Evolutionary conservation across 53 echinoderm and acorn worm genomes (phyloP).

Genomic region (Crossaster papposus): DNA sequence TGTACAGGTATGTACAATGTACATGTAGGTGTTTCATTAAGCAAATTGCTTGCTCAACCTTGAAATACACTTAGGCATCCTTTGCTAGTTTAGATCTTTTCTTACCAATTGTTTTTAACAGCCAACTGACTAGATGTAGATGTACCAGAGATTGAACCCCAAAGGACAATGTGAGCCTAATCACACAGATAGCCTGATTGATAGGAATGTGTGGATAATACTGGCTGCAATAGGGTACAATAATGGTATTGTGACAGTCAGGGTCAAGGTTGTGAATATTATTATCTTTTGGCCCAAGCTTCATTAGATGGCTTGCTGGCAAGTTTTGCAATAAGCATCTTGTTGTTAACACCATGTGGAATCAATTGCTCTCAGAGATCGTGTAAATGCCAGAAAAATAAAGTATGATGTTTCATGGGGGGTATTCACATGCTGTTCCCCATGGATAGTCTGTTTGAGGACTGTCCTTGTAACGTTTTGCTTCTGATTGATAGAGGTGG

Average conservation of each 20-base stretch:
- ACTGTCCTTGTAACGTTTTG: no score
- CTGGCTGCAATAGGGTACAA: not conserved
- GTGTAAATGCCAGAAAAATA: not conserved
- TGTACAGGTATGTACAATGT: no score
- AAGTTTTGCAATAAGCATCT: not conserved
- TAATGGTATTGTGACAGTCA: conserved; percentile 5
- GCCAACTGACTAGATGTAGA: conserved; percentile 24
- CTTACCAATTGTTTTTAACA: conserved; percentile 5
- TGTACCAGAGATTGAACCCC: not conserved
- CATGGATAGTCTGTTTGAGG: no score
- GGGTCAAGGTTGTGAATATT: conserved; percentile 2
- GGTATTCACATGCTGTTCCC: no score
- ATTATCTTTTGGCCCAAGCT: not conserved
- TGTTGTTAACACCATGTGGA: conserved; percentile 18
- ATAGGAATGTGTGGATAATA: conserved; percentile 36
- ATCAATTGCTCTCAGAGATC: not conserved
- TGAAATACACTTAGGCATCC: conserved; percentile 1
- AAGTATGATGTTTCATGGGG: not conserved
- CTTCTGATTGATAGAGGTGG: no score
- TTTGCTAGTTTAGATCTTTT: not conserved
- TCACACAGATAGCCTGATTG: conserved; percentile 21
- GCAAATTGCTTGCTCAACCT: not conserved
- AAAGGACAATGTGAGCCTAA: not conserved
- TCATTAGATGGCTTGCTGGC: not conserved
- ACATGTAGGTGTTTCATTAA: not conserved